Evolutionary conservation across 1,140 invertebrate genomes (phyloP).

Genomic region (Phymastichus coffea): DNA sequence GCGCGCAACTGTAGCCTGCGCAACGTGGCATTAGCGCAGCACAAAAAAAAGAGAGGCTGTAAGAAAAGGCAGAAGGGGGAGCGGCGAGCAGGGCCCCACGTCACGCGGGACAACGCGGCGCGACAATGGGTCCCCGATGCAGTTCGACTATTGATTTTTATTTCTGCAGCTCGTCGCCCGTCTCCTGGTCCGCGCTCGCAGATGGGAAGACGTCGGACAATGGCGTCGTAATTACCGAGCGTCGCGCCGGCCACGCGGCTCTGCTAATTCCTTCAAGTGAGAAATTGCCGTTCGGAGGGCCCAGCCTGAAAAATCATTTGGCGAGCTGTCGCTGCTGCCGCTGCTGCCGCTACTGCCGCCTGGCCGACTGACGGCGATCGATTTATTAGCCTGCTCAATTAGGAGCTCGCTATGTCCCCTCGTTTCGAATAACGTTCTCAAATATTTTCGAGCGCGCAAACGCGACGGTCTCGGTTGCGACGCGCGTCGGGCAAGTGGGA

Average conservation of each 20-base stretch:
- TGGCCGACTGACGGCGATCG: not conserved
- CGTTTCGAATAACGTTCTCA: too few relatives aligned
- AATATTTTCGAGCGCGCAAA: too few relatives aligned
- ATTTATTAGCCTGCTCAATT: constrained; percentile 10
- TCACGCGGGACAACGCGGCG: too few relatives aligned
- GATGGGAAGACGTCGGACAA: too few relatives aligned
- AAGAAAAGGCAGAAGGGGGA: not conserved
- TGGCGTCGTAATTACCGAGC: not conserved
- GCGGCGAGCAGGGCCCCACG: not conserved
- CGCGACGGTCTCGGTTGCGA: too few relatives aligned
- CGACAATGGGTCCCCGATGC: not conserved
- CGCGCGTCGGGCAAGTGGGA: too few relatives aligned
- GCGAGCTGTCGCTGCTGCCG: too few relatives aligned
- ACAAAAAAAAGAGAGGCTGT: not conserved
- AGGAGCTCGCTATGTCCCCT: too few relatives aligned
- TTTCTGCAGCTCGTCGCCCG: too few relatives aligned
- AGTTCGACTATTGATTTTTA: constrained; percentile 20
- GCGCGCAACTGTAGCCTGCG: too few relatives aligned
- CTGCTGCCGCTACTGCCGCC: too few relatives aligned
- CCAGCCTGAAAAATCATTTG: not conserved
- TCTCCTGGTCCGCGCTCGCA: too few relatives aligned
- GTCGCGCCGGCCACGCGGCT: not conserved
- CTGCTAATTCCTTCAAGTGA: constrained; percentile 6
- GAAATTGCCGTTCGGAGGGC: constrained; percentile 12
- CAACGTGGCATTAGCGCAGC: not conserved